Percentiles rank a stretch among this genome's conserved stretches.
These are phyloP conservation scores for Passer montanus DNA, from an alignment of 2,113 vertebrate genomes.

Conservation along the genomic window DNA sequence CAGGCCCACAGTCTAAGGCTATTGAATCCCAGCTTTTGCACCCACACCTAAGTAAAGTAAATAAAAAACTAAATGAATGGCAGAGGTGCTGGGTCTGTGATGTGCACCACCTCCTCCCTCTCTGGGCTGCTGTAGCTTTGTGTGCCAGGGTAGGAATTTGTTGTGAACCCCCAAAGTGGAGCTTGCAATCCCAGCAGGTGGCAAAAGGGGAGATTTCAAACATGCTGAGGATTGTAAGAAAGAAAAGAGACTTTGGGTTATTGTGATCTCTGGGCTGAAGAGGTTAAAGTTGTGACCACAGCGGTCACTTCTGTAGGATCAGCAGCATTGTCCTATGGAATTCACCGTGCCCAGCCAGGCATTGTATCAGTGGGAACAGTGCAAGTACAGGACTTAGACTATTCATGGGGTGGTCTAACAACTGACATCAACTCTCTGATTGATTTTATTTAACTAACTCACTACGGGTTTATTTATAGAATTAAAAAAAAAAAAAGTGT, in stretches of 20 bases:
- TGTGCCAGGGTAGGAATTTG: neutral
- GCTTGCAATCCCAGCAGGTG: neutral
- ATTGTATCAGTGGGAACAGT: constrained; percentile 57
- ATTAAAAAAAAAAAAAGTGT: neutral
- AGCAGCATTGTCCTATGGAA: constrained; percentile 53
- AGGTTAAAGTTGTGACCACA: constrained; percentile 58
- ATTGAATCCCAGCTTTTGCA: neutral
- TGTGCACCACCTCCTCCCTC: neutral
- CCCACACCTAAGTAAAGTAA: neutral
- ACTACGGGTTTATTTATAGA: neutral
- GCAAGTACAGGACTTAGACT: constrained; percentile 33
- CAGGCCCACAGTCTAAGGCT: neutral
- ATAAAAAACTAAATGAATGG: neutral
- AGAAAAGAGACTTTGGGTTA: constrained; percentile 49
- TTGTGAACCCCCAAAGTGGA: neutral
- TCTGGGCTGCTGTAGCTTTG: neutral
- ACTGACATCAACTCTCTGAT: neutral
- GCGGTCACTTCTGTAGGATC: constrained; percentile 46
- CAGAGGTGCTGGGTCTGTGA: neutral
- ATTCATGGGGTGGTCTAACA: constrained; percentile 48
- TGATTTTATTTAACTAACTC: constrained; percentile 19
- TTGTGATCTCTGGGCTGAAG: constrained; percentile 49
- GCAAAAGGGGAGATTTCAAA: neutral
- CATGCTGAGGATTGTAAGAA: neutral
- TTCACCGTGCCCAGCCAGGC: constrained; percentile 28